Conservation (phyloP, 2,113 vertebrate genomes). For the Polypterus senegalus region DNA sequence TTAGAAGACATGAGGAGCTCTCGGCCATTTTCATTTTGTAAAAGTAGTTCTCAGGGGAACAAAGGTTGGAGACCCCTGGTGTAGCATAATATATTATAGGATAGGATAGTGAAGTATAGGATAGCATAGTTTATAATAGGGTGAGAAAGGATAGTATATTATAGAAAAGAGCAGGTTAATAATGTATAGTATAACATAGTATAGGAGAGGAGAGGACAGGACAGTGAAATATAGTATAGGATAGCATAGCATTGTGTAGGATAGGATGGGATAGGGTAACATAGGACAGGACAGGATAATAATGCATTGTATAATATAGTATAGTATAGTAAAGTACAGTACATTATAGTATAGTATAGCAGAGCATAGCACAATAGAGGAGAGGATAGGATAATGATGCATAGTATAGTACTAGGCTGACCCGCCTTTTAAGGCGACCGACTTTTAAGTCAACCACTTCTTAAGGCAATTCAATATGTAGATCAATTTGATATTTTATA, state of each 20-base stretch:
- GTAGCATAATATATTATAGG: no score
- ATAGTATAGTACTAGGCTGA: no score
- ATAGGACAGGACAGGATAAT: background rate
- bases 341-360: background rate
- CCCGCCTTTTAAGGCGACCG: no score
- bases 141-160: background rate
- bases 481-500: no score
- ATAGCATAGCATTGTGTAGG: background rate
- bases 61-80: no score
- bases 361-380: background rate
- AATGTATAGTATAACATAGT: background rate
- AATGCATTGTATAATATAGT: background rate
- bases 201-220: background rate
- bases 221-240: background rate
- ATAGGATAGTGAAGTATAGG: background rate
- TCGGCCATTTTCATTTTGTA: no score
- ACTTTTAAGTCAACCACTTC: no score
- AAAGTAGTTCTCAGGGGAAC: no score
- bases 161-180: background rate
- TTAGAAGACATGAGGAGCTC: no score
- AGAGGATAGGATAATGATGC: background rate
- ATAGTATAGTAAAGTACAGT: background rate
- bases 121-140: background rate
- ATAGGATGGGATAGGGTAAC: background rate
- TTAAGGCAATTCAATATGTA: no score